Conservation (phyloP, 53 echinoderm and acorn worm genomes). For the Holothuria scabra region DNA sequence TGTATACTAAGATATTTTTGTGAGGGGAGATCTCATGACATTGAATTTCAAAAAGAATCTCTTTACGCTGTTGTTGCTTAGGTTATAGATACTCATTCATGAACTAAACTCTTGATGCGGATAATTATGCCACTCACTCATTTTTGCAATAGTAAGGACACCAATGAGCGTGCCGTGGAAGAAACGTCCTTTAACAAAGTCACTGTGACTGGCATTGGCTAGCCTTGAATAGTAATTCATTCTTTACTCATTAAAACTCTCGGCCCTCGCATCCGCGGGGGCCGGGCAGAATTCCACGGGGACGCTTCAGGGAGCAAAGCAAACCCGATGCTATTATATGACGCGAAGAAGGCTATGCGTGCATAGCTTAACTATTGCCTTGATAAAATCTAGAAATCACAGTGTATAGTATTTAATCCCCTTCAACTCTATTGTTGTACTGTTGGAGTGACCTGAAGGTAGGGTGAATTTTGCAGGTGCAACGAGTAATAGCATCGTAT, state of each 20-base stretch:
- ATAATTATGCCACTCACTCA: too few species aligned
- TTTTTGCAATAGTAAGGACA: too few species aligned
- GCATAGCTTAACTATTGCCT: constrained; percentile 18
- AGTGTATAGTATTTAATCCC: constrained; percentile 13
- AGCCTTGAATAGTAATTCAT: constrained; percentile 15
- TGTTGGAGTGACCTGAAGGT: constrained; percentile 9
- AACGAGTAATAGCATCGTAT: not conserved
- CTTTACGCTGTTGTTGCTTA: too few species aligned
- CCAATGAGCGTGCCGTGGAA: too few species aligned
- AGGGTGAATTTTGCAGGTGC: constrained; percentile 31
- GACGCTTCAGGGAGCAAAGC: constrained; percentile 17
- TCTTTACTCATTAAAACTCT: constrained; percentile 24
- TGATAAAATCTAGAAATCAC: constrained; percentile 17
- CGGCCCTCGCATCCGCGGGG: not conserved
- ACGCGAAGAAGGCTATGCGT: constrained; percentile 17
- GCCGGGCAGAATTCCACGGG: constrained; percentile 1
- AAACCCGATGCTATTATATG: constrained; percentile 23
- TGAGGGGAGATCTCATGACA: too few species aligned
- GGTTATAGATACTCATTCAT: too few species aligned
- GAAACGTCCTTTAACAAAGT: too few species aligned
- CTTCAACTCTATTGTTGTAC: constrained; percentile 14
- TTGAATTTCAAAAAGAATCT: too few species aligned
- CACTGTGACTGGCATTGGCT: not conserved
- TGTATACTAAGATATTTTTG: too few species aligned
- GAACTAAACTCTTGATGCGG: too few species aligned